Conservation (phyloP, 2,888 invertebrate genomes). For the Noctua comes region DNA sequence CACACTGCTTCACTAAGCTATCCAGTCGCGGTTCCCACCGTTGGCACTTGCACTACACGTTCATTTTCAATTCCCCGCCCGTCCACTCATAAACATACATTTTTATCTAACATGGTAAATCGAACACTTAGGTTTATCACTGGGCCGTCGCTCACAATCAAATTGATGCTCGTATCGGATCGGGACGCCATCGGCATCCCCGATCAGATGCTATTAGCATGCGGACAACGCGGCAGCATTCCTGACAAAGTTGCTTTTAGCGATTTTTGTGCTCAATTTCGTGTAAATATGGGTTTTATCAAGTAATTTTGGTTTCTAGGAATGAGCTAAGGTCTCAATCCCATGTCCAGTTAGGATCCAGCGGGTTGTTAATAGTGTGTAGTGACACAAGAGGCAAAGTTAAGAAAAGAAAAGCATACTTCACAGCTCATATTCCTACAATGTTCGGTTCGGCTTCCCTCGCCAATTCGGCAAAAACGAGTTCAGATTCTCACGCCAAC, state of each 20-base stretch:
- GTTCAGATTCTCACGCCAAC: neutral
- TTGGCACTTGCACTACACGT: neutral
- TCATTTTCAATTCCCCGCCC: constrained; percentile 44
- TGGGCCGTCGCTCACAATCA: constrained; percentile 44
- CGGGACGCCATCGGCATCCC: constrained; percentile 54
- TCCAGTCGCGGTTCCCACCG: neutral
- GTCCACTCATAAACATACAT: constrained; percentile 27
- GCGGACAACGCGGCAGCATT: constrained; percentile 43
- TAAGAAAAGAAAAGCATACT: neutral
- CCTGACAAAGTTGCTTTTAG: constrained; percentile 30
- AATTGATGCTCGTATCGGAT: constrained; percentile 60
- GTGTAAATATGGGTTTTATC: neutral
- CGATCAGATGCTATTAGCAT: constrained; percentile 52
- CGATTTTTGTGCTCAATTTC: constrained; percentile 18
- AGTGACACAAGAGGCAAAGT: neutral
- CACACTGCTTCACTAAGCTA: neutral
- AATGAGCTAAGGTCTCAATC: neutral
- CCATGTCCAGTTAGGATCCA: neutral
- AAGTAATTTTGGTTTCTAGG: neutral
- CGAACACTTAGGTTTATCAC: constrained; percentile 53
- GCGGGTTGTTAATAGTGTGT: neutral
- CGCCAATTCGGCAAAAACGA: neutral
- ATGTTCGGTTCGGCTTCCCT: neutral
- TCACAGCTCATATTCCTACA: neutral
- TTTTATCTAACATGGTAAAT: constrained; percentile 48